Evolutionary conservation across 2,113 vertebrate species (phyloP), one percentile per base, ranked within the genome.

Genomic region (Ptilorrhoa leucosticta): DNA sequence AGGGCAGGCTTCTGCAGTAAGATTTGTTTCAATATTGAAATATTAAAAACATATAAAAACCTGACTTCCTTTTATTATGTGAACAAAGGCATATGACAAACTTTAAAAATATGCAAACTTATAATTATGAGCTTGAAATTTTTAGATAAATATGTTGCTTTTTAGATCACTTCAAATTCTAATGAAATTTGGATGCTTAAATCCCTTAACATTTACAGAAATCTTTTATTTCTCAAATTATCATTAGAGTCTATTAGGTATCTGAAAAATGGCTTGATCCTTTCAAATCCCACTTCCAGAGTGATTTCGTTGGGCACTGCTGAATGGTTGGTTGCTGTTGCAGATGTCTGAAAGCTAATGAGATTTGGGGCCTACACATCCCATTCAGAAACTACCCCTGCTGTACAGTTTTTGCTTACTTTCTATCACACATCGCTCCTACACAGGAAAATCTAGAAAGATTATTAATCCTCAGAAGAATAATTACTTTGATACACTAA

Each of bases 401-500:
- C 1, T 3, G 5, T 83, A 23, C 13, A 57, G 21, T 40, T 83
- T 69, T 57, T 66, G 3, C 7, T 85, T 60, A 2, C 18, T 90
- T 85, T 68, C 9, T 40, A 33, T 15, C 7, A 65, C 7, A 39
- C 0, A 0, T 26, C 10, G 4, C 18, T 73, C 35, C 31, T 39
- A 11, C 16, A n/a, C 0, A 53, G 51, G 16, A 63, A 90, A 82
- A 75, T 31, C 17, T 33, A 42, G 31, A 56, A 75, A 75, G 12
- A 39, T 66, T 45, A 15, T 30, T 56, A 60, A 73, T 37, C 4
- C 45, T 27, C 15, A 82, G 13, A 47, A 81, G 5, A 73, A 58
- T 44, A 73, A 78, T 22, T 24, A 6, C 11, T 90, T 54, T 3
- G 1, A 23, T 40, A 13, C 47, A 31, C 10, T 37, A 54, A 45